These are phyloP conservation scores for Solea senegalensis DNA, from an alignment of 2,113 vertebrate species.

Conservation along the genomic window DNA sequence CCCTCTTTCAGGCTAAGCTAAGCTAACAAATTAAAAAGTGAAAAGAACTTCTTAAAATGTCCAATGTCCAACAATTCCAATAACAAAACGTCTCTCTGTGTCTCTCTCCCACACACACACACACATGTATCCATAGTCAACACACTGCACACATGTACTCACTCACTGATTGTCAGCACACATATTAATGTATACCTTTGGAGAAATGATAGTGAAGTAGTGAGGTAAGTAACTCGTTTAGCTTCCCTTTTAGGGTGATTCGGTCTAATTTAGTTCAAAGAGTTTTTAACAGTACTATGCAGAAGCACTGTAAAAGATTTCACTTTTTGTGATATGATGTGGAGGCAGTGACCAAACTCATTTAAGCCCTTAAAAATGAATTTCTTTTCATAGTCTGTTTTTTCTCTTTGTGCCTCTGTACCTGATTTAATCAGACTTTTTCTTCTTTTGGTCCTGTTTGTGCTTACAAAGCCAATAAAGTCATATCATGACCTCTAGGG, in stretches of 20 bases:
- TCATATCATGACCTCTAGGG: background rate
- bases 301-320: background rate
- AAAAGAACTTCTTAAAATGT: background rate
- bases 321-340: background rate
- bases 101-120: background rate
- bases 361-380: conserved; percentile 55
- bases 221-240: conserved; percentile 14
- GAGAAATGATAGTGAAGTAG: conserved; percentile 39
- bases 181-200: conserved; percentile 53
- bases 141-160: conserved; percentile 10
- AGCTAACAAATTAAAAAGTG: conserved; percentile 2
- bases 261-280: conserved; percentile 9
- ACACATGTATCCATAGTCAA: background rate
- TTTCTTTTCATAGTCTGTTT: background rate
- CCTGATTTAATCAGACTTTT: background rate
- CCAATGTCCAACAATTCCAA: conserved; percentile 2
- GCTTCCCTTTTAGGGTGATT: conserved; percentile 4
- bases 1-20: conserved; percentile 21
- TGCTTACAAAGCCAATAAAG: conserved; percentile 29
- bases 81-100: conserved; percentile 3
- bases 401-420: conserved; percentile 17
- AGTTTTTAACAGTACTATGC: background rate
- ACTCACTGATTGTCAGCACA: conserved; percentile 75
- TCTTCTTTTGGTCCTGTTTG: conserved; percentile 40
- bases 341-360: conserved; percentile 5